Evolutionary conservation across 2,888 invertebrate species (phyloP).

Genomic region (Apeira syringaria): DNA sequence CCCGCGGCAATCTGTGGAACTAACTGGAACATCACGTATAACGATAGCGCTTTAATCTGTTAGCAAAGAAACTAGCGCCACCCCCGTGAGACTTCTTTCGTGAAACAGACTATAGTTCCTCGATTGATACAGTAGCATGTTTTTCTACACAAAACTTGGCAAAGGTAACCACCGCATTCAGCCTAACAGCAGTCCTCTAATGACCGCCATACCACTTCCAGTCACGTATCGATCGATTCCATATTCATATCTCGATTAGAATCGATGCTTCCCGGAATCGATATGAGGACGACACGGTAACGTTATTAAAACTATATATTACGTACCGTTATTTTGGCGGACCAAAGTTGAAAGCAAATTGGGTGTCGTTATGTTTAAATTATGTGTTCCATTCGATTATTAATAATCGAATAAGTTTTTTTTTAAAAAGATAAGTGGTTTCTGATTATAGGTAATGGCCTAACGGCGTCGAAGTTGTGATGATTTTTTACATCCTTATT

Average conservation of each 20-base stretch:
- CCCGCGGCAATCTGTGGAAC: too few relatives aligned
- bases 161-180: slow-evolving; percentile 1
- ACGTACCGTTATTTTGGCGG: slow-evolving; percentile 26
- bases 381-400: slow-evolving; percentile 20
- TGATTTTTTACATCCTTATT: too few relatives aligned
- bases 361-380: slow-evolving; percentile 25
- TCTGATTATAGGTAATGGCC: neutral
- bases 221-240: slow-evolving; percentile 33
- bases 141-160: neutral
- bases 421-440: slow-evolving; percentile 1
- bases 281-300: slow-evolving; percentile 29
- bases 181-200: slow-evolving; percentile 21
- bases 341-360: slow-evolving; percentile 21
- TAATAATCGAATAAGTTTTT: slow-evolving; percentile 8
- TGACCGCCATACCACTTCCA: slow-evolving; percentile 23
- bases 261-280: slow-evolving; percentile 36
- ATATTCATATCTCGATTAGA: slow-evolving; percentile 34
- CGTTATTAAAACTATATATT: slow-evolving; percentile 25
- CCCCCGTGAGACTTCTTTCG: too few relatives aligned
- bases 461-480: too few relatives aligned
- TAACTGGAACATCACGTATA: too few relatives aligned
- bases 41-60: too few relatives aligned
- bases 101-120: too few relatives aligned
- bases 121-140: neutral
- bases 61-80: too few relatives aligned